Percentiles rank a stretch among this genome's conserved stretches.
phyloP scores from a whole-genome alignment of 2,797 vertebrate species.

The Rhabdomys pumilio region DNA sequence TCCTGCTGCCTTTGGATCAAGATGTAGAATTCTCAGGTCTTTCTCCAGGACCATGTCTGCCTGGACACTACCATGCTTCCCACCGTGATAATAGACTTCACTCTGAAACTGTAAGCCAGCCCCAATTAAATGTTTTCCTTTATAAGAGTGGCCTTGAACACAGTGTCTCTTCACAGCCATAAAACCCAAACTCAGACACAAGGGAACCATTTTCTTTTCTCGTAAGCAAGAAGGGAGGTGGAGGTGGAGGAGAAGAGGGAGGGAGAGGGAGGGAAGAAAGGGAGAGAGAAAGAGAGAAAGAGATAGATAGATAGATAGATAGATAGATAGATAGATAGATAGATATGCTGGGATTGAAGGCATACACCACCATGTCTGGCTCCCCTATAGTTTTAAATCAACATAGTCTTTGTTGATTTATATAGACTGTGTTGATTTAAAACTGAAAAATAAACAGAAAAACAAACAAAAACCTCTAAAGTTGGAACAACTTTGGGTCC shows the following conservation, averaged over 20 bases:
- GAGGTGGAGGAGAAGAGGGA: not conserved
- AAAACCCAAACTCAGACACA: not conserved
- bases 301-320: no score
- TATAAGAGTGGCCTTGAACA: not conserved
- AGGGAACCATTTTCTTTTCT: constrained; percentile 16
- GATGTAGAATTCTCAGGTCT: not conserved
- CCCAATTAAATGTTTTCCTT: not conserved
- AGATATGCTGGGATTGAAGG: not conserved
- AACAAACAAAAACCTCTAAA: not conserved
- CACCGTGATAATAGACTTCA: not conserved
- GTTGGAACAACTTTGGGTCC: not conserved
- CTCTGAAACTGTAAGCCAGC: not conserved
- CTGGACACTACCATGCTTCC: not conserved
- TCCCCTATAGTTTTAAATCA: not conserved
- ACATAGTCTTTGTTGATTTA: not conserved
- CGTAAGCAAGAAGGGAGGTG: not conserved
- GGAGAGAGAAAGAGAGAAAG: rapidly evolving
- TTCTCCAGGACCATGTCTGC: not conserved
- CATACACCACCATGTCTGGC: not conserved
- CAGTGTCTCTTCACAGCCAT: not conserved
- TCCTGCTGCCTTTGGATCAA: not conserved
- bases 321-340: no score
- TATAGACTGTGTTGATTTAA: not conserved
- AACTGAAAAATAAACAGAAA: not conserved
- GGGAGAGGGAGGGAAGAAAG: no score